These are phyloP conservation scores for Parapsyche elsis DNA, from an alignment of 1,140 invertebrate species.

Conservation along the genomic window DNA sequence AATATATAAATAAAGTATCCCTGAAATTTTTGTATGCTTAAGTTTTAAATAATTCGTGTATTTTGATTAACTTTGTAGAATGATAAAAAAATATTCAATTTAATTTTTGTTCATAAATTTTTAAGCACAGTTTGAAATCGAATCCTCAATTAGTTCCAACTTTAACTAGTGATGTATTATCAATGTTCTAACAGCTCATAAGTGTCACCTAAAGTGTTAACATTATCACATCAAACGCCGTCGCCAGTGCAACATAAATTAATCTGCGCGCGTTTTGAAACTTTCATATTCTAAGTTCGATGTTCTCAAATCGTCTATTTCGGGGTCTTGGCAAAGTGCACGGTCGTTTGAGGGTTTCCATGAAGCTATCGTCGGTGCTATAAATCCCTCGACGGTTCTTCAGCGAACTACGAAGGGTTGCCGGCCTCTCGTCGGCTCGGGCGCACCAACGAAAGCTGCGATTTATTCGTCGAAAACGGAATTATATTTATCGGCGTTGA, in stretches of 20 bases:
- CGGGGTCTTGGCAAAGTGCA: neutral
- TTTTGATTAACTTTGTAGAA: no score
- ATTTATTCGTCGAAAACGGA: neutral
- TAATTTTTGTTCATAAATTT: no score
- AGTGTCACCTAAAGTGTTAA: no score
- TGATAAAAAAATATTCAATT: no score
- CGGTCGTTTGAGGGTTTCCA: neutral
- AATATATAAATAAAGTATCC: no score
- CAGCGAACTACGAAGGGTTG: constrained; percentile 1
- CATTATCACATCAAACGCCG: no score
- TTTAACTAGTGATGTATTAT: no score
- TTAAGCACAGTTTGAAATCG: no score
- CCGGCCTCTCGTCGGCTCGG: neutral
- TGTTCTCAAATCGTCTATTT: neutral
- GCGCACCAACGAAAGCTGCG: neutral
- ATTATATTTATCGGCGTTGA: constrained; percentile 5
- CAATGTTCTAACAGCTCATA: no score
- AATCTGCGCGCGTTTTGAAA: neutral
- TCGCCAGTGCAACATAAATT: neutral
- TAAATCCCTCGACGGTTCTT: constrained; percentile 17
- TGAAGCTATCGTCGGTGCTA: constrained; percentile 12
- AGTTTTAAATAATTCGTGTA: no score
- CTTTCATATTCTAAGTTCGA: neutral
- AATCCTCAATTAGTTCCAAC: no score
- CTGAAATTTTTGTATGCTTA: no score